These are phyloP conservation scores for Paramormyrops hopkinsi DNA, from an alignment of 2,797 vertebrate genomes.

Conservation along the genomic window DNA sequence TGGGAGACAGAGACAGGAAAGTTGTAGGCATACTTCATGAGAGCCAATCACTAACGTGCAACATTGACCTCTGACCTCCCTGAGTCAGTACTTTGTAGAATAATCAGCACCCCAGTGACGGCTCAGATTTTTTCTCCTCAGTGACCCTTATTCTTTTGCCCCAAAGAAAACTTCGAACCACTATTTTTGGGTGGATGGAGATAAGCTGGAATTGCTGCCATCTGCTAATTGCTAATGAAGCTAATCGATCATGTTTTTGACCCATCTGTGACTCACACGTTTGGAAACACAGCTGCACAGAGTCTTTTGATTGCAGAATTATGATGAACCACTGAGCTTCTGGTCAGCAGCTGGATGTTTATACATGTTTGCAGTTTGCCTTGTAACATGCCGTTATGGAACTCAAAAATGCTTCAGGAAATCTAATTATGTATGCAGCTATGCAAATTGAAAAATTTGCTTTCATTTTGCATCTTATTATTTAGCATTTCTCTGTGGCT, in stretches of 20 bases:
- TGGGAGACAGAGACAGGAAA: slow-evolving; percentile 21
- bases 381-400: background rate
- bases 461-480: background rate
- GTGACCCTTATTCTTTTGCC: background rate
- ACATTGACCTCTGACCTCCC: background rate
- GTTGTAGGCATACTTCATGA: slow-evolving; percentile 10
- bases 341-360: background rate
- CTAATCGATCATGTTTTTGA: background rate
- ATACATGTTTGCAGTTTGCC: background rate
- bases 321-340: background rate
- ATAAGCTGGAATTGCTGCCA: background rate
- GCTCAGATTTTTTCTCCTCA: background rate
- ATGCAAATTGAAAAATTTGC: background rate
- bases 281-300: background rate
- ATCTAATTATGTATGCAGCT: background rate
- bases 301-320: background rate
- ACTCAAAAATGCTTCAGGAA: background rate
- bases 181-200: background rate
- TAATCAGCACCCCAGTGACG: background rate
- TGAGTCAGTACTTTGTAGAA: background rate
- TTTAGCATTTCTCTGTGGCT: background rate
- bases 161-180: background rate
- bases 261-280: background rate
- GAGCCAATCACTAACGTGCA: background rate
- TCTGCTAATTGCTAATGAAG: slow-evolving; percentile 9